phyloP scores from a whole-genome alignment of 1,140 invertebrate genomes.

The Laupala kohalensis region DNA sequence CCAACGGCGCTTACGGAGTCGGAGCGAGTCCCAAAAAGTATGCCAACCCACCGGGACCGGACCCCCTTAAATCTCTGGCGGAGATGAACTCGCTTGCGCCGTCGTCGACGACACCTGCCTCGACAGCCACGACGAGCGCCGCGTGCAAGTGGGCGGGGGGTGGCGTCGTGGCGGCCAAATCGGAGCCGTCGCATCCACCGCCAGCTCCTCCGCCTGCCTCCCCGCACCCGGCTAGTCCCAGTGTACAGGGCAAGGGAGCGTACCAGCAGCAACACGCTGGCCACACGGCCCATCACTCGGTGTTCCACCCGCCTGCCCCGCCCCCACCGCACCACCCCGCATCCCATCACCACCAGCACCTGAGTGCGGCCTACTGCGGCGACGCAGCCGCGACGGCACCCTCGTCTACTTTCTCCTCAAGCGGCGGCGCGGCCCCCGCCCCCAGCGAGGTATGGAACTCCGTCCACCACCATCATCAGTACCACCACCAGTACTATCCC shows the following conservation, averaged over 20 bases:
- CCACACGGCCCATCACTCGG: conserved; percentile 27
- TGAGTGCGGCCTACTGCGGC: conserved; percentile 12
- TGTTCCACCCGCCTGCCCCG: conserved; percentile 20
- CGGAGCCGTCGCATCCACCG: conserved; percentile 23
- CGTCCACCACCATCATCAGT: conserved; percentile 44
- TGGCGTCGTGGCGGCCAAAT: not conserved
- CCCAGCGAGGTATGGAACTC: conserved; percentile 44
- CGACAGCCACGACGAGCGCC: not conserved
- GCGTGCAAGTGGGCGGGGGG: conserved; percentile 20
- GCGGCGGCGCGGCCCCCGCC: conserved; percentile 23
- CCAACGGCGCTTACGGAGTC: conserved; percentile 15
- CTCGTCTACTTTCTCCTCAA: conserved; percentile 20
- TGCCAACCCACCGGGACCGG: conserved; percentile 19
- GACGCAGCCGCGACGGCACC: conserved; percentile 26
- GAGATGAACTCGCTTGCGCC: conserved; percentile 38
- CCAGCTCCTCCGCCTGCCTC: conserved; percentile 26
- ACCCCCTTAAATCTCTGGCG: conserved; percentile 42
- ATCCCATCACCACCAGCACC: conserved; percentile 16
- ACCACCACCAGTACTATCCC: conserved; percentile 47
- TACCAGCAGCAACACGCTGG: conserved; percentile 3
- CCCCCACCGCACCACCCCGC: conserved; percentile 19
- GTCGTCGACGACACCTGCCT: no score
- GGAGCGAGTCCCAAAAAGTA: conserved; percentile 18
- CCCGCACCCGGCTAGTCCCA: conserved; percentile 7
- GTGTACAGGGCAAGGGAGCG: not conserved